phyloP scores from a whole-genome alignment of 2,113 vertebrate species.

The Rhinolophus ferrumequinum region DNA sequence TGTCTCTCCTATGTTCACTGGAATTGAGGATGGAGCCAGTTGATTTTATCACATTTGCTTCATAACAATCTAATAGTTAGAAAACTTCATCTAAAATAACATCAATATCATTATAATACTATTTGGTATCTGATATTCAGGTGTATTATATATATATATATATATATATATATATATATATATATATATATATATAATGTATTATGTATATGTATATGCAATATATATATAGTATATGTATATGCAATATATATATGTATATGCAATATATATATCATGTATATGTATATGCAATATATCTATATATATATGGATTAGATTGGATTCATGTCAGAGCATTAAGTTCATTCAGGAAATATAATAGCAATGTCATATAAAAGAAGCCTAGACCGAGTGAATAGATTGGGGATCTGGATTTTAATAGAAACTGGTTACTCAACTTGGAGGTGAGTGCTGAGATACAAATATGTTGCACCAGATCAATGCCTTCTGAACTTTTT shows the following conservation, averaged over 20 bases:
- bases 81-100: constrained; percentile 55
- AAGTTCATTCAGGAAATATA: constrained; percentile 23
- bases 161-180: too few relatives aligned
- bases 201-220: too few relatives aligned
- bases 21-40: not conserved
- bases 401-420: constrained; percentile 13
- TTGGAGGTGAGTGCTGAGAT: not conserved
- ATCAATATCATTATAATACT: not conserved
- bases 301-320: not conserved
- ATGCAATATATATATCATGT: too few relatives aligned
- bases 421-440: not conserved
- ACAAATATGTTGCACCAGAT: not conserved
- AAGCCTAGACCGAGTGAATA: not conserved
- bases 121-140: not conserved
- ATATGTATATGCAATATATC: too few relatives aligned
- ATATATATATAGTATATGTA: too few relatives aligned
- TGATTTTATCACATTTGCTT: not conserved
- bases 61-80: not conserved
- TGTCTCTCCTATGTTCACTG: not conserved
- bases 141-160: not conserved
- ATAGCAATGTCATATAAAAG: not conserved
- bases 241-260: too few relatives aligned
- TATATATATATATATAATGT: too few relatives aligned
- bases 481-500: not conserved
- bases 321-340: not conserved